Conservation (phyloP, 2,113 vertebrate genomes). For the Ibidorhyncha struthersii region DNA sequence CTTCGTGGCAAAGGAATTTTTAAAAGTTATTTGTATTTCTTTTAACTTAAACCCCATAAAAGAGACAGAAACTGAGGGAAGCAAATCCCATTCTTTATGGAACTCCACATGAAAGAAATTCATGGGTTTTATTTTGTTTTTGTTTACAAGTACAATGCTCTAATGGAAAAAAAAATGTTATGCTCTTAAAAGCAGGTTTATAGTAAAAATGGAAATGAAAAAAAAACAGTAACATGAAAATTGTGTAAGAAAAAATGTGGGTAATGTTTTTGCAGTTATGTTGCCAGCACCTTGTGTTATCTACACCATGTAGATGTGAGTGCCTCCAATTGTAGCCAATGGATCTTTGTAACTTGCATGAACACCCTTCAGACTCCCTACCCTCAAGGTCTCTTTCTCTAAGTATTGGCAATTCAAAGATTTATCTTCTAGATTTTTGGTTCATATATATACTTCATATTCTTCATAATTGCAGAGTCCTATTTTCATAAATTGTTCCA, state of each 20-base stretch:
- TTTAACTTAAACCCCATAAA: conserved; percentile 2
- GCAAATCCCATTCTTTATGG: not conserved
- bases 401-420: not conserved
- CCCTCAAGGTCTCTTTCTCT: not conserved
- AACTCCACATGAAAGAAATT: not conserved
- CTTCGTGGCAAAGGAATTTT: conserved; percentile 3
- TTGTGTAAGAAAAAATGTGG: not conserved
- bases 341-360: not conserved
- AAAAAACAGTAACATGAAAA: not conserved
- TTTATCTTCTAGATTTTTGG: not conserved
- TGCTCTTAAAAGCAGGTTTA: not conserved
- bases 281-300: not conserved
- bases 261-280: not conserved
- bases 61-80: not conserved
- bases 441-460: not conserved
- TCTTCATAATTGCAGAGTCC: not conserved
- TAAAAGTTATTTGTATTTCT: conserved; percentile 1
- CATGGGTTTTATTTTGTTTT: not conserved
- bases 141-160: not conserved
- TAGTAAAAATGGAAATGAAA: not conserved
- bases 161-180: not conserved
- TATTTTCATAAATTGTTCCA: not conserved
- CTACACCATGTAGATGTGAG: not conserved
- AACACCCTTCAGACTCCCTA: not conserved
- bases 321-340: not conserved